Conservation (phyloP, 2,888 invertebrate species). For the Trilocha varians region DNA sequence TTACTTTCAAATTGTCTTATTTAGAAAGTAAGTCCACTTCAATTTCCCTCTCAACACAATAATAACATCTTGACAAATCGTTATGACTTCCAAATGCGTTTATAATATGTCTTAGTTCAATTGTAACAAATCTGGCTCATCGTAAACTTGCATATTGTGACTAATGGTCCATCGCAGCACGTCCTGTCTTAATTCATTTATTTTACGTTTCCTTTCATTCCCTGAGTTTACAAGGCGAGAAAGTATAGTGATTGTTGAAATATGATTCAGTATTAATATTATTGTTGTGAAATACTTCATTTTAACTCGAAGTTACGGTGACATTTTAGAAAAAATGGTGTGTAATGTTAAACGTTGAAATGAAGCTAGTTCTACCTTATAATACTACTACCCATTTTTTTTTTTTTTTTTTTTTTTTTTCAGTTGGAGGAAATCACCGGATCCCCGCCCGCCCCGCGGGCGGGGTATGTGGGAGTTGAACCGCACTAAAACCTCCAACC, state of each 20-base stretch:
- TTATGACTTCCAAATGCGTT: conserved; percentile 6
- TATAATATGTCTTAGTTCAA: conserved; percentile 12
- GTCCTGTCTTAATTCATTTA: conserved; percentile 13
- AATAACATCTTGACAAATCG: conserved; percentile 1
- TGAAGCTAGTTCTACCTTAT: too few species aligned
- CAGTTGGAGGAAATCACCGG: too few species aligned
- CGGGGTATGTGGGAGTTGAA: too few species aligned
- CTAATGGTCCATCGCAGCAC: conserved; percentile 16
- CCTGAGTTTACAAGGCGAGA: neutral
- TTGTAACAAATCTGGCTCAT: conserved; percentile 16
- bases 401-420: too few species aligned
- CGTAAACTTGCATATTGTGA: conserved; percentile 21
- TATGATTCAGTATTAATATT: neutral
- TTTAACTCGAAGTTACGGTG: too few species aligned
- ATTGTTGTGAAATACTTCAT: neutral
- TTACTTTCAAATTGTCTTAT: neutral
- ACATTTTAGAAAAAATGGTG: too few species aligned
- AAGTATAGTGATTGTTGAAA: neutral
- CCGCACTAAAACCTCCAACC: too few species aligned
- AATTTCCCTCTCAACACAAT: neutral
- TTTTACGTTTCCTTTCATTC: conserved; percentile 6
- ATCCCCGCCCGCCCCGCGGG: too few species aligned
- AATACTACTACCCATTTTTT: too few species aligned
- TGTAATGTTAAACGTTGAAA: too few species aligned
- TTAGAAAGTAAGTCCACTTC: neutral